Percentiles rank a stretch among this genome's conserved stretches.
phyloP scores from a whole-genome alignment of 2,888 invertebrate genomes.

The Dryocosmus kuriphilus region DNA sequence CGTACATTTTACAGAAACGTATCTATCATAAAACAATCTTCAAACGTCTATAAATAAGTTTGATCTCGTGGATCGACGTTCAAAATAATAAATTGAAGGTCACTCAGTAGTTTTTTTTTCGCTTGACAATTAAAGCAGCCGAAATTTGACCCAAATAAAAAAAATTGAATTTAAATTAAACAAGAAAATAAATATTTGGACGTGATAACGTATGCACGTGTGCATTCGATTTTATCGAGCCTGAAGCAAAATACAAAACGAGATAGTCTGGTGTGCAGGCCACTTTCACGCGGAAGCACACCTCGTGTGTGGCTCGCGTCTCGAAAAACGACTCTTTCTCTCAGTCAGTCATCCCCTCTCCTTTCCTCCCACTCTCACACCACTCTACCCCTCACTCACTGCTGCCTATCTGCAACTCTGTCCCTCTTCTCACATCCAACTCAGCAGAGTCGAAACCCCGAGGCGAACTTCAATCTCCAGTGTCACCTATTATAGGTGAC shows the following conservation, averaged over 20 bases:
- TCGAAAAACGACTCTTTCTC: not conserved
- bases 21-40: too few species aligned
- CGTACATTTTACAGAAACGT: too few species aligned
- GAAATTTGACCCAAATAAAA: too few species aligned
- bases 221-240: conserved; percentile 7
- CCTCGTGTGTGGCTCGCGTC: conserved; percentile 10
- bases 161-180: too few species aligned
- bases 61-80: too few species aligned
- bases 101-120: too few species aligned
- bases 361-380: not conserved
- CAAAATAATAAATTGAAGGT: too few species aligned
- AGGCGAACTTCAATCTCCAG: not conserved
- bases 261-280: not conserved
- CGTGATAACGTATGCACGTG: not conserved
- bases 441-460: not conserved
- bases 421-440: conserved; percentile 6
- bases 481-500: too few species aligned
- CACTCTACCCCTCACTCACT: too few species aligned
- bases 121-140: too few species aligned
- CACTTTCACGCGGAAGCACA: not conserved
- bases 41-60: too few species aligned
- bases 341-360: not conserved
- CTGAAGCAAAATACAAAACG: not conserved
- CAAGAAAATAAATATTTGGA: not conserved
- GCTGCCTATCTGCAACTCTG: not conserved